A percentile compares a stretch with the other conserved stretches of the same genome.
Evolutionary conservation across 2,888 invertebrate species (phyloP).

Genomic region (Acronicta alni): DNA sequence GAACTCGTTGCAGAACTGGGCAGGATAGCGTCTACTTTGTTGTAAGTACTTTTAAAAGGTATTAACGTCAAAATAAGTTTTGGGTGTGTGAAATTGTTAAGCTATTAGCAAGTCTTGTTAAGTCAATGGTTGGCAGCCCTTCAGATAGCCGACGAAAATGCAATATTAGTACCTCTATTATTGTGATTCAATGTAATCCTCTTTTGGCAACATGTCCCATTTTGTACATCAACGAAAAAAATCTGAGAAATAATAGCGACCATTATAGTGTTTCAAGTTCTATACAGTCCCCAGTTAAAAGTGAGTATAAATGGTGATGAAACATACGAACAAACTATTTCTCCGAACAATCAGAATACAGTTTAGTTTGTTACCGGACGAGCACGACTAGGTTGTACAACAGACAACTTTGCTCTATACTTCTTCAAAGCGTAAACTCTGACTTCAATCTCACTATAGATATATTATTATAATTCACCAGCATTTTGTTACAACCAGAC

Average conservation of each 20-base stretch:
- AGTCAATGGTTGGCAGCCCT: too few relatives aligned
- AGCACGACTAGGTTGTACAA: not conserved
- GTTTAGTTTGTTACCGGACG: not conserved
- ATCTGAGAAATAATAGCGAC: not conserved
- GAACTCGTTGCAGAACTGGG: not conserved
- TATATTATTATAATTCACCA: slow-evolving; percentile 51
- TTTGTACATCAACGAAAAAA: not conserved
- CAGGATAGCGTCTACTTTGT: slow-evolving; percentile 4
- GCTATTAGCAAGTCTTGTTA: too few relatives aligned
- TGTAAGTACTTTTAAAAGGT: slow-evolving; percentile 8
- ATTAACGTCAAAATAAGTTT: not conserved
- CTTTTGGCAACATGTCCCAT: too few relatives aligned
- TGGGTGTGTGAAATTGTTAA: not conserved
- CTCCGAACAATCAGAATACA: not conserved
- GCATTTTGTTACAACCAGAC: slow-evolving; percentile 43
- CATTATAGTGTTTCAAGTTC: not conserved
- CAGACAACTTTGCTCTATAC: slow-evolving; percentile 9
- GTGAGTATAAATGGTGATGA: not conserved
- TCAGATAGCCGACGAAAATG: too few relatives aligned
- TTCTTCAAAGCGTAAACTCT: slow-evolving; percentile 17
- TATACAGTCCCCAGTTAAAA: not conserved
- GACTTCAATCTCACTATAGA: slow-evolving; percentile 27
- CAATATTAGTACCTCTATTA: too few relatives aligned
- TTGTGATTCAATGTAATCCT: too few relatives aligned
- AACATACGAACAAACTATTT: not conserved